Base-by-base conservation (phyloP, 2,888 invertebrate species). In the Microctonus aethiopoides region DNA sequence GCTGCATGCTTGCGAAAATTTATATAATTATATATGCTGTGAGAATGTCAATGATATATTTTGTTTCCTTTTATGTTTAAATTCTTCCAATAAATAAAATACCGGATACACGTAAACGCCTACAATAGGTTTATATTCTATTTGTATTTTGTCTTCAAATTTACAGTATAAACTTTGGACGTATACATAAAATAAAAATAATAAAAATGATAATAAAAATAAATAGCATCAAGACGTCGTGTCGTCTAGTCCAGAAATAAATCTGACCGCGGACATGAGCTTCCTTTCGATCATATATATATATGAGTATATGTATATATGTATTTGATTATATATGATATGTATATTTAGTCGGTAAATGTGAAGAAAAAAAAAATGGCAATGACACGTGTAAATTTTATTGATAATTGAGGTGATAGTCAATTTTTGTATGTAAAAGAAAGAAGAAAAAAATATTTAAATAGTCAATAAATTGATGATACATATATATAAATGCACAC, bases 201-300 rank as follows among this genome's bases (percentile, higher is more conserved):
- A 64, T 56, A 52, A 54, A 41, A 56, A 67, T 51, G 63, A 54
- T 61, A 22, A 65, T 62, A 54, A 61, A 11, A 56, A 68, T 39
- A 51, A 29, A 57, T n/a, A n/a, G n/a, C n/a, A n/a, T n/a, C n/a
- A n/a, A n/a, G n/a, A n/a, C n/a, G n/a, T 72, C n/a, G n/a, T 72
- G 70, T 77, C 72, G 72, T 72, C 72, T 71, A 73, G 74, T 76
- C 77, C 79, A 77, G 79, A 80, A 79, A 79, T 80, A 80, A 77
- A 78, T 79, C 77, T 76, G 75, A 76, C 79, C 56, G 46, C 39
- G 65, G 56, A 54, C 65, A 65, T n/a, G 56, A 65, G 65, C 56
- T 65, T 56, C 39, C 65, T 65, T 56, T 39, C 22, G 54, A 26
- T 20, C 26, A 46, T 46, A 46, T 32, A 29, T 64, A 36, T 64